Base-by-base conservation (phyloP, 1,140 invertebrate genomes). In the Chrysoperla carnea region DNA sequence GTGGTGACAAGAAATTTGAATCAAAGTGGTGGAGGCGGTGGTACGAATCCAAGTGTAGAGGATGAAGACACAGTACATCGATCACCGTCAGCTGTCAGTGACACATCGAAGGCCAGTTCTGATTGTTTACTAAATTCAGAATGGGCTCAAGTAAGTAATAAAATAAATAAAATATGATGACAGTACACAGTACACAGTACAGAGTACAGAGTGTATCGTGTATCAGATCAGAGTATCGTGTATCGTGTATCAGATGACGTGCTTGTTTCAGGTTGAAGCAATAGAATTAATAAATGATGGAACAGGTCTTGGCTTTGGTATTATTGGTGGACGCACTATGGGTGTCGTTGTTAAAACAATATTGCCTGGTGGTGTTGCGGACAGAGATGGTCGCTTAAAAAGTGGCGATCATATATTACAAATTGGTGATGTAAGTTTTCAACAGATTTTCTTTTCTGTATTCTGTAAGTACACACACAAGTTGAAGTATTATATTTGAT, bases 261-360 rank as follows among this genome's bases (percentile, higher is more conserved):
- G n/a, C 31, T 12, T 11, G 8, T 33, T 33, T 33, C 6, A 33
- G 31, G 31, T 95, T 51, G 91, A 96, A 72, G 84, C 88, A 44
- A 91, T 96, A 50, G 89, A 94, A 57, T 68, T 96, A 41, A 77
- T 92, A 17, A 95, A 95, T 63, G 90, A 95, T 75, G 90, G 90
- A 27, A 87, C 86, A 50, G 91, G 91, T 29, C 73, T 96, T 52
- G 94, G 93, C 35, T 98, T 98, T 67, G 94, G 93, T 50, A 95
- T 98, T 52, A 93, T 97, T 55, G 93, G 93, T 13, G 93, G 92
- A 23, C 74, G 88, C 48, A 93, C 86, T 48, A 94, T 91, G 45
- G 93, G 93, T 13, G 93, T 98, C 31, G 91, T 97, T 45, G 90
- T 98, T 1, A 97, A 97, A 60, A 96, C 92, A 8, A 95, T 98